Evolutionary conservation across 2,797 vertebrate genomes (phyloP), one percentile per base, ranked within the genome.

Genomic region (Diglossa cyanea): DNA sequence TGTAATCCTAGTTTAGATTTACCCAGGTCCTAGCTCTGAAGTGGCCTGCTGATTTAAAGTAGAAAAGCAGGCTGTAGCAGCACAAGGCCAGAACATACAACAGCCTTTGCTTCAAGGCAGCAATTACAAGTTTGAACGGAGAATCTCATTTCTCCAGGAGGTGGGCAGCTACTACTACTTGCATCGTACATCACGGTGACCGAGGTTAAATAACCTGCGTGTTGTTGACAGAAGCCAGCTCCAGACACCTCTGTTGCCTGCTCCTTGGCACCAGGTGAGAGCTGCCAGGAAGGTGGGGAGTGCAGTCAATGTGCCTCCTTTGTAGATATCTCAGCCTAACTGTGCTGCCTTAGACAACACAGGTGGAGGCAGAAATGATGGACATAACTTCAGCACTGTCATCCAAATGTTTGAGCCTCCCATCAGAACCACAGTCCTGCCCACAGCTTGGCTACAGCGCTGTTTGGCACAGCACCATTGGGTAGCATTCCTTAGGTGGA

Each of bases 121-220:
- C 53, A 78, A 55, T 68, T 57, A 40, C 35, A 78, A 61, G 3
- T 57, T 57, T 65, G 30, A 86, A 50, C 25, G 24, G 37, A 30
- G 58, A 90, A 65, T 68, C 39, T 75, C 42, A 30, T 35, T 85
- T 84, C 21, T n/a, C 11, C 39, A 19, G 60, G 31, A 88, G 21
- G 31, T 1, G 18, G 42, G 30, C 45, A 72, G 58, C 55, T 71
- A 8, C 53, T 61, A 42, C 33, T 62, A 26, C 19, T 33, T 1
- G 0, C 23, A 20, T 57, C 0, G 0, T 51, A 53, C 21, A 24
- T 40, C 63, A 33, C 0, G 0, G 61, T 44, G 48, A 40, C 48
- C 72, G 70, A 61, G 26, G 30, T 44, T 66, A 66, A 91, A 30
- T 42, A 45, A 92, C 51, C 15, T 3, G 1, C 11, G 12, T 39